These are phyloP conservation scores for Drosophila mercatorum DNA, from an alignment of 2,888 invertebrate genomes.

Conservation along the genomic window DNA sequence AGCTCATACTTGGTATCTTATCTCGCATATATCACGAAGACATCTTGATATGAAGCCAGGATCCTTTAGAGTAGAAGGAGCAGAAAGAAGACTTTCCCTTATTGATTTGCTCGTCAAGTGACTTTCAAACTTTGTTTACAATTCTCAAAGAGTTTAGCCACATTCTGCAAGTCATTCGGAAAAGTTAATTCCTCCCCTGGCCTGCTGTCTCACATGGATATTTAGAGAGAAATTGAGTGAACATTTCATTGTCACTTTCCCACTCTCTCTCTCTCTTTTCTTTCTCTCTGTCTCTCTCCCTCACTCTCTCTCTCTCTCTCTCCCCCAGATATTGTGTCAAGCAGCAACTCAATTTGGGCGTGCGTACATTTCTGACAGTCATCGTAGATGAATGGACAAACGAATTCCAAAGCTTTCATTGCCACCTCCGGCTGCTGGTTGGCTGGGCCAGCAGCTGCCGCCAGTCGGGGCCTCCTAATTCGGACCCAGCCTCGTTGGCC, in stretches of 20 bases:
- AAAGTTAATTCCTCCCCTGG: neutral
- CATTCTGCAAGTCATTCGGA: neutral
- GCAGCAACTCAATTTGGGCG: slow-evolving; percentile 13
- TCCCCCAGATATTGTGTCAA: neutral
- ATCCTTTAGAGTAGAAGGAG: too few species aligned
- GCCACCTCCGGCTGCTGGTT: slow-evolving; percentile 6
- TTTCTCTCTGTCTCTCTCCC: too few species aligned
- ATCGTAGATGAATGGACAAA: slow-evolving; percentile 40
- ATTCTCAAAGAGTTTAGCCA: slow-evolving; percentile 5
- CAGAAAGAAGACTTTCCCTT: too few species aligned
- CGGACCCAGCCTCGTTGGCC: neutral
- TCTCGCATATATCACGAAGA: neutral
- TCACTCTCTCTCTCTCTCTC: too few species aligned
- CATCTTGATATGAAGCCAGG: too few species aligned
- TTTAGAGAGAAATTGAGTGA: neutral
- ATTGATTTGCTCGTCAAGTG: neutral
- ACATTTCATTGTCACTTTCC: neutral
- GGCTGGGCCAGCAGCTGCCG: slow-evolving; percentile 2
- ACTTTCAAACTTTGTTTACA: neutral
- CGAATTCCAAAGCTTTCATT: slow-evolving; percentile 14
- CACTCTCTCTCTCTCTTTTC: too few species aligned
- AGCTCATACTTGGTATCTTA: neutral
- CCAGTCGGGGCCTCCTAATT: neutral
- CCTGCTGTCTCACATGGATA: neutral
- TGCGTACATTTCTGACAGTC: slow-evolving; percentile 24